Evolutionary conservation across 2,888 invertebrate genomes (phyloP).

Genomic region (Xylocampa areola): DNA sequence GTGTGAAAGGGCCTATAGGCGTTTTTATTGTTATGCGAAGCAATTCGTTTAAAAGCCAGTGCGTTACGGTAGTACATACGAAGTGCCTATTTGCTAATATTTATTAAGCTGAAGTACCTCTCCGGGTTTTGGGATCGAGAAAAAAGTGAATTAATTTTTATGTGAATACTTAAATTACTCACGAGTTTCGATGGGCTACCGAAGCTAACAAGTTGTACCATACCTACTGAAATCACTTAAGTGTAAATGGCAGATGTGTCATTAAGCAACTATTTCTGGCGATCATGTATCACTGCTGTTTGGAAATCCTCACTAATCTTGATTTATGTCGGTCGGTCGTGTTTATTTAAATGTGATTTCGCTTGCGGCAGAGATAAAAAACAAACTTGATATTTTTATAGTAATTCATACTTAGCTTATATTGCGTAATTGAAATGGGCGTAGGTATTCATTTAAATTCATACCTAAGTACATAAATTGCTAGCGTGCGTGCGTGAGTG

Average conservation of each 20-base stretch:
- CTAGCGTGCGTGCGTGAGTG: slow-evolving; percentile 75
- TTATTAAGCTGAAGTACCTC: slow-evolving; percentile 78
- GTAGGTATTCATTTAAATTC: slow-evolving; percentile 78
- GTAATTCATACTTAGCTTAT: slow-evolving; percentile 55
- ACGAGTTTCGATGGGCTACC: slow-evolving; percentile 42
- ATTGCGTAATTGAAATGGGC: slow-evolving; percentile 75
- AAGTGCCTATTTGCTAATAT: slow-evolving; percentile 88
- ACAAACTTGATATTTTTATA: slow-evolving; percentile 35
- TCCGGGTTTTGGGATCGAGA: slow-evolving; percentile 68
- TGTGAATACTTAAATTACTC: slow-evolving; percentile 62
- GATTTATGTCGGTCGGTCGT: slow-evolving; percentile 64
- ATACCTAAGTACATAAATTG: slow-evolving; percentile 77
- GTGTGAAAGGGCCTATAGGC: slow-evolving; percentile 87
- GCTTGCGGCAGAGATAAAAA: slow-evolving; percentile 54
- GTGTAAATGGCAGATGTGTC: slow-evolving; percentile 57
- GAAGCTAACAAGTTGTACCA: slow-evolving; percentile 41
- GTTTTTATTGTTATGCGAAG: slow-evolving; percentile 88
- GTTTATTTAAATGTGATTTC: slow-evolving; percentile 63
- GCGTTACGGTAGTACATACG: slow-evolving; percentile 83
- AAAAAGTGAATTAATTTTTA: slow-evolving; percentile 74
- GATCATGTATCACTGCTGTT: slow-evolving; percentile 65
- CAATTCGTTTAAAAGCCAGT: slow-evolving; percentile 89
- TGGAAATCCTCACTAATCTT: slow-evolving; percentile 72
- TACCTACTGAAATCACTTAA: slow-evolving; percentile 47
- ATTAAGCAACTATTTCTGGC: slow-evolving; percentile 65